Evolutionary conservation across 64 coral and sea anemone species (phyloP).

Genomic region (Anthopleura sola): DNA sequence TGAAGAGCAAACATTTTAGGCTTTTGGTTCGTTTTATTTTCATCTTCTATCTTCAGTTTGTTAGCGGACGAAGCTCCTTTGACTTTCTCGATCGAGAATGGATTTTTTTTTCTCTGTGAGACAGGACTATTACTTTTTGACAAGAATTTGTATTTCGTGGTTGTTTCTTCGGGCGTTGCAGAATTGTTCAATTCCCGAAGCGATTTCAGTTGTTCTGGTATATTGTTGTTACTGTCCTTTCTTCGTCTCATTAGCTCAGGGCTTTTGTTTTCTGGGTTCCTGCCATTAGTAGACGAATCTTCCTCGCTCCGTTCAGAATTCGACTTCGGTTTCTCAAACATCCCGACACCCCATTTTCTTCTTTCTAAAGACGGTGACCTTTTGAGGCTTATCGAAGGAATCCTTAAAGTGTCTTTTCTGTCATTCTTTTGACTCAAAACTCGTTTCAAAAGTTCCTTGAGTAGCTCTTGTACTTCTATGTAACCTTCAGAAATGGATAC

Average conservation of each 20-base stretch:
- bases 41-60: constrained; percentile 8
- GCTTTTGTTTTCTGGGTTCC: not conserved
- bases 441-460: constrained; percentile 12
- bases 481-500: constrained; percentile 24
- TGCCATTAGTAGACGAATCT: not conserved
- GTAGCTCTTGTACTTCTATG: constrained; percentile 14
- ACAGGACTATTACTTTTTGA: not conserved
- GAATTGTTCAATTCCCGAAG: not conserved
- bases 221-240: not conserved
- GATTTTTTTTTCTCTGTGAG: constrained; percentile 20
- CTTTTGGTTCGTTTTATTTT: not conserved
- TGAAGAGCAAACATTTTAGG: constrained; percentile 3
- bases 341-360: not conserved
- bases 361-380: constrained; percentile 9
- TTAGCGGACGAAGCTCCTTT: not conserved
- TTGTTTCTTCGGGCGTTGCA: not conserved
- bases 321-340: not conserved
- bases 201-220: not conserved
- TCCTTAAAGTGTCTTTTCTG: constrained; percentile 6
- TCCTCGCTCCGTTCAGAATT: not conserved
- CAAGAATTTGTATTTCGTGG: not conserved
- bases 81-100: constrained; percentile 4
- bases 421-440: not conserved
- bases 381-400: not conserved
- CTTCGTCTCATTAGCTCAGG: not conserved